These are phyloP conservation scores for Bombyx mandarina DNA, from an alignment of 1,140 invertebrate species.

Conservation along the genomic window DNA sequence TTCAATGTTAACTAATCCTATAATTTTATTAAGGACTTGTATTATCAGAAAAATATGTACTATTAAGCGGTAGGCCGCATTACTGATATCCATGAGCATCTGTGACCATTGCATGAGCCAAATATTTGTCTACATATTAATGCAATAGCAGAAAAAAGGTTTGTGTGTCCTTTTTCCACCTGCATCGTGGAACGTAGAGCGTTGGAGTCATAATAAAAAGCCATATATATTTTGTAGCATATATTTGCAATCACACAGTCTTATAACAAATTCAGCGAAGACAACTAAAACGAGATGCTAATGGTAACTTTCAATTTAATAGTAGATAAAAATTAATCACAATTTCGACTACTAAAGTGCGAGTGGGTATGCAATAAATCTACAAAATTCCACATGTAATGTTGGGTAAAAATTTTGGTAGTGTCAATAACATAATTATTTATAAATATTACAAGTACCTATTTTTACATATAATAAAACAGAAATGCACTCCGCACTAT, in stretches of 20 bases:
- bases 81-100: too few relatives aligned
- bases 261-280: constrained; percentile 57
- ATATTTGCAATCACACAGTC: constrained; percentile 67
- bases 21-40: too few relatives aligned
- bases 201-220: constrained; percentile 10
- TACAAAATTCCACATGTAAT: constrained; percentile 1
- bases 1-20: too few relatives aligned
- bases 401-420: constrained; percentile 4
- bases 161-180: too few relatives aligned
- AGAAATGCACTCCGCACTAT: constrained; percentile 55
- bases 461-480: constrained; percentile 11
- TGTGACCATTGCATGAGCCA: too few relatives aligned
- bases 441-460: neutral
- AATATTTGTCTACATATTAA: too few relatives aligned
- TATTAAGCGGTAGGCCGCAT: too few relatives aligned
- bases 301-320: constrained; percentile 59
- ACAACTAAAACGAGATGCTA: constrained; percentile 54
- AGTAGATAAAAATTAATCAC: constrained; percentile 34
- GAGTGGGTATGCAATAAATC: too few relatives aligned
- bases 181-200: too few relatives aligned
- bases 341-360: constrained; percentile 32
- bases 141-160: too few relatives aligned
- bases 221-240: constrained; percentile 42
- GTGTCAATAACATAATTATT: constrained; percentile 9
- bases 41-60: too few relatives aligned